Percentiles rank a stretch among this genome's conserved stretches.
Evolutionary conservation across 2,888 invertebrate genomes (phyloP).

Genomic region (Laspeyria flexula): DNA sequence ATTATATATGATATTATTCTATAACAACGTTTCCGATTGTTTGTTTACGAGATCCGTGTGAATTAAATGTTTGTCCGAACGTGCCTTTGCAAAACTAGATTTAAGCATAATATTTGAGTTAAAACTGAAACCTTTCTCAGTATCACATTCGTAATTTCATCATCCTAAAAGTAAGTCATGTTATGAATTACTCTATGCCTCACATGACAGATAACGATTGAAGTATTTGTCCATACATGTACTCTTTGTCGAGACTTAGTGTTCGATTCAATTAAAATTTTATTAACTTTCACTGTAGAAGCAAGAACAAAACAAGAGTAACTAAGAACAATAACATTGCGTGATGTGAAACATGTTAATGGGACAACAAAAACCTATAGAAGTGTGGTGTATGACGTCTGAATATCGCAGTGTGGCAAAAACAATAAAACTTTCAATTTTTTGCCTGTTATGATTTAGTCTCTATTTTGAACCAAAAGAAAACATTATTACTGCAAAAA

Average conservation of each 20-base stretch:
- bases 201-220: slow-evolving; percentile 6
- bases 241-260: slow-evolving; percentile 7
- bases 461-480: neutral
- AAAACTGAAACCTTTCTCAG: too few relatives aligned
- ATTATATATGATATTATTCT: neutral
- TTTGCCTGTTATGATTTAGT: neutral
- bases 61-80: neutral
- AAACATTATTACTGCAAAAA: too few relatives aligned
- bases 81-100: neutral
- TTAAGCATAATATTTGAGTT: too few relatives aligned
- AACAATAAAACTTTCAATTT: neutral
- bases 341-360: slow-evolving; percentile 35
- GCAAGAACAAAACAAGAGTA: slow-evolving; percentile 21
- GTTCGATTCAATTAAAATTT: slow-evolving; percentile 15
- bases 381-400: slow-evolving; percentile 2
- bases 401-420: slow-evolving; percentile 4
- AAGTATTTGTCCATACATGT: too few relatives aligned
- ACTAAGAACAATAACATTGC: slow-evolving; percentile 33
- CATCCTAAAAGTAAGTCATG: too few relatives aligned
- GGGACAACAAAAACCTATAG: slow-evolving; percentile 21
- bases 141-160: too few relatives aligned
- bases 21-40: slow-evolving; percentile 3
- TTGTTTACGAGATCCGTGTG: slow-evolving; percentile 1
- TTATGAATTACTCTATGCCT: neutral
- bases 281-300: slow-evolving; percentile 31